A percentile compares a stretch with the other conserved stretches of the same genome.
Conservation (phyloP, 2,113 vertebrate genomes). For the Taurulus bubalis region DNA sequence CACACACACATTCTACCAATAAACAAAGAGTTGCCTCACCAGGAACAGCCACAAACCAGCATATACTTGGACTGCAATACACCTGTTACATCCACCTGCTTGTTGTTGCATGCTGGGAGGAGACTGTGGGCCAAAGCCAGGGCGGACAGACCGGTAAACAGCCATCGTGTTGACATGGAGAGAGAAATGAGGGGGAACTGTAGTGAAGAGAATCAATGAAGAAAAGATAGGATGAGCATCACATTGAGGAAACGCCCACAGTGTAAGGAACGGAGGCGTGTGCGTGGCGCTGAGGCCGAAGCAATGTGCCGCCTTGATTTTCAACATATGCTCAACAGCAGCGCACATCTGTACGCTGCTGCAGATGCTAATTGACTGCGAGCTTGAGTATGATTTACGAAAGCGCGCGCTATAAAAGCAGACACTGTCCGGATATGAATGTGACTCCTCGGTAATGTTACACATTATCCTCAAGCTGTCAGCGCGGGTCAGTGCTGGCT, state of each 20-base stretch:
- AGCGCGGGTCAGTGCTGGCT: constrained; percentile 53
- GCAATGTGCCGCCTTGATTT: not conserved
- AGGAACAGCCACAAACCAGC: not conserved
- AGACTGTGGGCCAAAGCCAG: not conserved
- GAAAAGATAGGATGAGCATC: not conserved
- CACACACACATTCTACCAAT: not conserved
- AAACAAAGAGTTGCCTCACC: not conserved
- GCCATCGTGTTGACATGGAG: not conserved
- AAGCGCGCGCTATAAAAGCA: not conserved
- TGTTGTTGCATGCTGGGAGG: too few relatives aligned
- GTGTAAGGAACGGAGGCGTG: not conserved
- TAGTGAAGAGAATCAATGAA: not conserved
- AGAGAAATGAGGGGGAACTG: too few relatives aligned
- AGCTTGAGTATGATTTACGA: not conserved
- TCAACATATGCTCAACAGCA: not conserved
- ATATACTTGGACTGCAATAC: not conserved
- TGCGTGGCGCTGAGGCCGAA: not conserved
- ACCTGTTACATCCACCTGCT: not conserved
- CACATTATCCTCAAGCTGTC: constrained; percentile 28
- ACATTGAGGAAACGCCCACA: not conserved
- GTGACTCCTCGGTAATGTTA: not conserved
- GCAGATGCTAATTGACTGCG: not conserved
- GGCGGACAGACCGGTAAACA: not conserved
- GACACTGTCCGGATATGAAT: not conserved
- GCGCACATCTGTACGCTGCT: not conserved